These are phyloP conservation scores for Lymantria dispar DNA, from an alignment of 2,888 invertebrate genomes.

Conservation along the genomic window DNA sequence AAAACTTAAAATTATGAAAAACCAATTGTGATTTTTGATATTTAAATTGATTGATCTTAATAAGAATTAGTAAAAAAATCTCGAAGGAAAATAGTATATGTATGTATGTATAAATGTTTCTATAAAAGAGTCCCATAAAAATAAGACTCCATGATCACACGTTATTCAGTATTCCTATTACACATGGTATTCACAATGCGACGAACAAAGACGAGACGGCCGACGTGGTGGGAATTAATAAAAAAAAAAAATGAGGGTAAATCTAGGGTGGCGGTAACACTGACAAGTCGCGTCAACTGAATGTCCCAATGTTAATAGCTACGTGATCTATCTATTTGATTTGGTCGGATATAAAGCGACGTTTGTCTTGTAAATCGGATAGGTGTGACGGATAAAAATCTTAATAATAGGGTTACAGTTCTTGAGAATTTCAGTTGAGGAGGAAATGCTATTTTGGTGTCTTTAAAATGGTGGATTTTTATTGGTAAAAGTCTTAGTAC, in stretches of 20 bases:
- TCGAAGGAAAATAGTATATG: constrained; percentile 1
- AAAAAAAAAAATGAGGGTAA: constrained; percentile 57
- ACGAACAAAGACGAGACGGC: constrained; percentile 61
- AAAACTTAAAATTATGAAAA: no score
- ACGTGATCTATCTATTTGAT: constrained; percentile 68
- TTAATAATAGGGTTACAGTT: constrained; percentile 36
- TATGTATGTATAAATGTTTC: neutral
- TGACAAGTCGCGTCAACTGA: constrained; percentile 58
- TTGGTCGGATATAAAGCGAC: constrained; percentile 40
- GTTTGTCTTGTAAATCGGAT: constrained; percentile 54
- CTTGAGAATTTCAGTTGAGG: constrained; percentile 26
- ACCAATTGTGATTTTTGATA: no score
- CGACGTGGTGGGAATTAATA: constrained; percentile 75
- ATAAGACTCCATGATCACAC: constrained; percentile 52
- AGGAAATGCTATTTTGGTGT: constrained; percentile 3
- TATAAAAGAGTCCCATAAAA: constrained; percentile 42
- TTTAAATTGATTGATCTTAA: no score
- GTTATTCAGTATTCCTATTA: constrained; percentile 54
- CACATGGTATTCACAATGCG: constrained; percentile 65
- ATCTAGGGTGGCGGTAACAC: constrained; percentile 62
- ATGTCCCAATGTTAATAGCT: constrained; percentile 64
- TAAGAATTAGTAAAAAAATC: constrained; percentile 22
- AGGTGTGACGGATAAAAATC: constrained; percentile 45
- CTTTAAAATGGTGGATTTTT: neutral
- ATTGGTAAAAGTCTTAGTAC: no score